Base-by-base conservation (phyloP, 2,113 vertebrate genomes). In the Rhabdomys dilectus region DNA sequence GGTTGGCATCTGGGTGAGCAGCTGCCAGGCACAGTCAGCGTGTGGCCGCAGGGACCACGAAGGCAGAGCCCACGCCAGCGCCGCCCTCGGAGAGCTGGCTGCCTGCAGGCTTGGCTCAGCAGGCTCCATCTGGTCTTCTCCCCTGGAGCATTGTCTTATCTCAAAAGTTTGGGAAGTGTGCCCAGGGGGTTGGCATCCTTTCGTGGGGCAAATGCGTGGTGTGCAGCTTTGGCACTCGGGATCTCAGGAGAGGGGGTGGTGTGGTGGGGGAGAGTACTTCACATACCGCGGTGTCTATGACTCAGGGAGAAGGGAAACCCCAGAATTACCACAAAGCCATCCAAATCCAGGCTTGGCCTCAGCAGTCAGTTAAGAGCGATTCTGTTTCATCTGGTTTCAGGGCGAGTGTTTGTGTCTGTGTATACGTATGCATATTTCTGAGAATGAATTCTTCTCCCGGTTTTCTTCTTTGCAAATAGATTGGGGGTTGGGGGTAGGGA, bases 1-100 rank as follows among this genome's bases (percentile, higher is more conserved):
- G 98, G 98, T 97, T 99, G 98, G 98, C 98, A 98, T 98, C 98
- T 98, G 98, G 97, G 95, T 58, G 73, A 48, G 95, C 96, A 97
- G 97, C 98, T 98, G 98, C 98, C 98, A 97, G 98, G 96, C 96
- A 81, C 96, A 98, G 98, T 97, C 98, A 98, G 96, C 96, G 97
- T 98, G 98, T 96, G 98, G 97, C 98, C 84, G 62, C 93, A 89
- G 95, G 97, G 98, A 88, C 85, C 17, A 94, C 94, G 98, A 98
- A 62, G 88, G 96, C 48, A 95, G 96, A 96, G 48, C 88, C 58
- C 34, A 92, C 0, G 93, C 97, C 98, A 98, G 97, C 84, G 95
- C 95, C 93, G n/a, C n/a, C 81, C 91, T 42, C n/a, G 95, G 94
- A 98, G 97, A 98, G 73, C 89, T 45, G 94, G 88, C 96, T 36